A percentile compares a stretch with the other conserved stretches of the same genome.
Conservation (phyloP, 2,888 invertebrate species). For the Abrostola triplasia region DNA sequence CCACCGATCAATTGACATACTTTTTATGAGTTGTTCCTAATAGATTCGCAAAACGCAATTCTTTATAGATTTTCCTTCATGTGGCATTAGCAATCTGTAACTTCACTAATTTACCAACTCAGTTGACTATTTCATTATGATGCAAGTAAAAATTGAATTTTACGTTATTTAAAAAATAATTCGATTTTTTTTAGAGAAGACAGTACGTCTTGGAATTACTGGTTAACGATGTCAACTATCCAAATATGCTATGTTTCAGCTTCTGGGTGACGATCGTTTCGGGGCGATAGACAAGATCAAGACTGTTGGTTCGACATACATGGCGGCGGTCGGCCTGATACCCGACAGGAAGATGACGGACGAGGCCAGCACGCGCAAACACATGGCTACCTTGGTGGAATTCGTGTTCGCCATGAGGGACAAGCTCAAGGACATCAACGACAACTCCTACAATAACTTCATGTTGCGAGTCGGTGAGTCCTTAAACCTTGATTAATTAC, state of each 20-base stretch:
- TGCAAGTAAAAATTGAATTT: neutral
- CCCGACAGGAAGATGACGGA: conserved; percentile 93
- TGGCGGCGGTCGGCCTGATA: conserved; percentile 97
- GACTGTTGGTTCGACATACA: conserved; percentile 97
- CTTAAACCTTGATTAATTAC: neutral
- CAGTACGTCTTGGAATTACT: too few relatives aligned
- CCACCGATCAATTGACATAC: too few relatives aligned
- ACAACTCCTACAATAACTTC: conserved; percentile 97
- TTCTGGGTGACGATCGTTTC: conserved; percentile 95
- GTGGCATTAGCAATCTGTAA: too few relatives aligned
- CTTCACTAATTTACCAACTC: too few relatives aligned
- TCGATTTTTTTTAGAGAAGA: too few relatives aligned
- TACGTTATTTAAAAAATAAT: neutral
- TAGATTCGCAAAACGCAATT: too few relatives aligned
- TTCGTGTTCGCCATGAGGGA: conserved; percentile 97
- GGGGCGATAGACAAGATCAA: conserved; percentile 97
- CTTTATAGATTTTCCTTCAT: too few relatives aligned
- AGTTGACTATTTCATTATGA: too few relatives aligned
- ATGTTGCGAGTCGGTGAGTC: conserved; percentile 95
- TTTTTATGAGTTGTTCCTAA: too few relatives aligned
- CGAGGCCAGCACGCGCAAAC: conserved; percentile 85
- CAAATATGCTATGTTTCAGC: too few relatives aligned
- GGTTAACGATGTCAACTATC: too few relatives aligned
- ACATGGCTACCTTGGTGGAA: conserved; percentile 94
- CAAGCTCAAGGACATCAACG: conserved; percentile 95